Conservation (phyloP, 2,797 vertebrate genomes). For the Hippopotamyrus pictus region DNA sequence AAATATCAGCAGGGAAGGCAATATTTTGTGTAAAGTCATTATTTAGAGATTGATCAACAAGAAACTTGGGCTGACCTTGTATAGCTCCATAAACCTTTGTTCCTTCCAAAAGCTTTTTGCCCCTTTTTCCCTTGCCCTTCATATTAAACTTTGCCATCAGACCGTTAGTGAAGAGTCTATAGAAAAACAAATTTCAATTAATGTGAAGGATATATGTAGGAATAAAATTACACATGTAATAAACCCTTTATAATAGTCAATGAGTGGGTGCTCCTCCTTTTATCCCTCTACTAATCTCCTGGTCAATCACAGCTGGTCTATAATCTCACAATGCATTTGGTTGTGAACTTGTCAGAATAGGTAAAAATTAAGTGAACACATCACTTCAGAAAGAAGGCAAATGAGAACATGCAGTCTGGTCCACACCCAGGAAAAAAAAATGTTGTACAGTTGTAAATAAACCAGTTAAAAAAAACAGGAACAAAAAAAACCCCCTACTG, state of each 20-base stretch:
- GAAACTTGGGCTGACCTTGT: background rate
- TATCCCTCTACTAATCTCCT: background rate
- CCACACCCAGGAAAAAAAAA: background rate
- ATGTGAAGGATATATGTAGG: background rate
- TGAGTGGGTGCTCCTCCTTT: background rate
- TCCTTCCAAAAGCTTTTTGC: background rate
- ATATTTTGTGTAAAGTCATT: background rate
- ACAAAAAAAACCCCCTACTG: too few species aligned
- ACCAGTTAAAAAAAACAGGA: too few species aligned
- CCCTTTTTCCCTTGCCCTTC: background rate
- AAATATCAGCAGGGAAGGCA: background rate
- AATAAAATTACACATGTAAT: background rate
- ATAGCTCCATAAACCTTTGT: background rate
- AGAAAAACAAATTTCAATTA: background rate
- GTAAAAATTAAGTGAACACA: background rate
- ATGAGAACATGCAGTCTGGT: background rate
- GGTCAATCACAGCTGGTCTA: background rate
- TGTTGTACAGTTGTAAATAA: background rate
- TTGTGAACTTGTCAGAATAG: background rate
- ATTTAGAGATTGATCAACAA: background rate
- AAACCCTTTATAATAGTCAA: background rate
- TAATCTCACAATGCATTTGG: background rate
- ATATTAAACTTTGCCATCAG: background rate
- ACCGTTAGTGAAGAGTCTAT: background rate
- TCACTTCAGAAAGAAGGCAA: background rate